Evolutionary conservation across 2,797 vertebrate genomes (phyloP), one percentile per base, ranked within the genome.

Genomic region (Coracias cyanogaster): DNA sequence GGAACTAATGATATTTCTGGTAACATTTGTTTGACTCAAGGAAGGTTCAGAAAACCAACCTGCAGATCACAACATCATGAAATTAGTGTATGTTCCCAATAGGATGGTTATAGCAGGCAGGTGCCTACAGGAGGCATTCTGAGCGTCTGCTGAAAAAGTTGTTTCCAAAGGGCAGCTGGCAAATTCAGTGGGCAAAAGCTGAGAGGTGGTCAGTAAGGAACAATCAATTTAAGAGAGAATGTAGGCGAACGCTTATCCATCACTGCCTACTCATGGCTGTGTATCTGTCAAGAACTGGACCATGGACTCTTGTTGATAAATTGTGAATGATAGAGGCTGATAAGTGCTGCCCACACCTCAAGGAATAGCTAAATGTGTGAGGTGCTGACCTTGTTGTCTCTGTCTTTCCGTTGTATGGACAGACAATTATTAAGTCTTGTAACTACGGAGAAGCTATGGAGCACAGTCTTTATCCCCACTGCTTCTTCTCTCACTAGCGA

Each of bases 401-500:
- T 79, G 62, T 86, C 22, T 73, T 12, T 77, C 26, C 35, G 15
- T 15, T 51, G 22, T 22, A 19, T 13, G 41, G 48, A 10, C 39
- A 82, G 77, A 6, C 29, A 72, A 3, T 51, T n/a, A 2, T 0
- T 35, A 51, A 69, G 64, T 48, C 14, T 37, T 55, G 29, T 72
- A 29, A 67, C 12, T 43, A 54, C 73, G 67, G 46, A 89, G 61
- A 26, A 84, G 41, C 70, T 73, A 2, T 16, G 29, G 70, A 69
- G 54, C 1, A 0, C 15, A 18, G 21, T 43, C 15, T 60, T 94
- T 18, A 86, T 24, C 5, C 4, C 37, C 45, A 4, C 20, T 82
- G 52, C 91, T 71, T 37, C 6, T 97, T 95, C 85, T 95, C 60
- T 94, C 80, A 19, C 4, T 84, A 99, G 99, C 46, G 99, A 99